Conservation (phyloP, 2,888 invertebrate species). For the Encarsia formosa region DNA sequence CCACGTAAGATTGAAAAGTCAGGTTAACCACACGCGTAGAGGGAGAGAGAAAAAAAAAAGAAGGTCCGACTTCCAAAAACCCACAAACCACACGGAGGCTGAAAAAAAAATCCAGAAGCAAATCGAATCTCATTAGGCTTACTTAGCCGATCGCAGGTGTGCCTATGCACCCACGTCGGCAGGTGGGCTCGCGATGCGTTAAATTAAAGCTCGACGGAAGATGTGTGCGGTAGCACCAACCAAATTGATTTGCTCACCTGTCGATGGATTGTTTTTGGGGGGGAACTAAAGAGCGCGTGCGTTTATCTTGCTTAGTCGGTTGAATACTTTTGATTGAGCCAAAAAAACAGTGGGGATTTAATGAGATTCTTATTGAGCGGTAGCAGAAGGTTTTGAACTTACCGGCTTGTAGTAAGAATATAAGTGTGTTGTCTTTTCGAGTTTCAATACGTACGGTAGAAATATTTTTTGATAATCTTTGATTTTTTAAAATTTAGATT, state of each 20-base stretch:
- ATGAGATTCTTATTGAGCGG: slow-evolving; percentile 20
- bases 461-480: too few relatives aligned
- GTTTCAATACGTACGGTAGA: too few relatives aligned
- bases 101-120: too few relatives aligned
- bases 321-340: slow-evolving; percentile 15
- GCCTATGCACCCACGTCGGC: not conserved
- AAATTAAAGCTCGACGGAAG: slow-evolving; percentile 47
- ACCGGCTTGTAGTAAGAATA: too few relatives aligned
- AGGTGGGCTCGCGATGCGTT: slow-evolving; percentile 40
- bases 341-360: slow-evolving; percentile 4
- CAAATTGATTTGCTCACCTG: slow-evolving; percentile 25
- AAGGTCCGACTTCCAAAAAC: too few relatives aligned
- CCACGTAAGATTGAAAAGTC: too few relatives aligned
- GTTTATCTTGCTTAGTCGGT: slow-evolving; percentile 23
- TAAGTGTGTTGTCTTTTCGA: too few relatives aligned
- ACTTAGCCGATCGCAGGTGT: slow-evolving; percentile 7
- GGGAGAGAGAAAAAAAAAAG: too few relatives aligned
- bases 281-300: slow-evolving; percentile 3
- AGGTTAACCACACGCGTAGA: too few relatives aligned
- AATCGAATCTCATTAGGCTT: too few relatives aligned
- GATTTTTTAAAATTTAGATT: too few relatives aligned
- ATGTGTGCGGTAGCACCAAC: slow-evolving; percentile 17
- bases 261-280: slow-evolving; percentile 17
- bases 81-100: too few relatives aligned
- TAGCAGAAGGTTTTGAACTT: slow-evolving; percentile 7